Evolutionary conservation across 2,888 invertebrate species (phyloP), one percentile per base, ranked within the genome.

Genomic region (Encarsia formosa): DNA sequence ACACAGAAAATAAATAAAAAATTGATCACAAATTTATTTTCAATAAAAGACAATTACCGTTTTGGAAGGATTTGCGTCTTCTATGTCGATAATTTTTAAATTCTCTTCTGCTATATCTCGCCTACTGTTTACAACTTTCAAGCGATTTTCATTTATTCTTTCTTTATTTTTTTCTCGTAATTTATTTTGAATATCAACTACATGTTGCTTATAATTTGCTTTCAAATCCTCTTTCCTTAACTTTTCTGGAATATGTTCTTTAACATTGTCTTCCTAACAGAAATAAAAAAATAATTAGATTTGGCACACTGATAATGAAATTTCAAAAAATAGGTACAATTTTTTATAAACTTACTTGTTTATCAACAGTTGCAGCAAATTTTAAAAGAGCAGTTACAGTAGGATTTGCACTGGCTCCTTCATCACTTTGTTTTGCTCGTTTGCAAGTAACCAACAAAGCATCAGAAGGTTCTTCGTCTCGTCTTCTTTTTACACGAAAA

Each of bases 371-470:
- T 52, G 84, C 86, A 37, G 85, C 82, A 63, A 88, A 87, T 64
- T 85, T 85, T 11, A 87, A 79, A 31, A 88, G 73, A 2, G 86
- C 80, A 0, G 84, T 81, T 6, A 66, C 18, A n/a, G n/a, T n/a
- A 4, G 68, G 57, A 26, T 19, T 16, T 3, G 43, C 29, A 4
- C 79, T 74, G 58, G 79, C 74, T 51, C 78, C 76, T 43, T 57
- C 55, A 50, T 71, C 68, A 4, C 54, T 49, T 19, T 61, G 59
- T 77, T 85, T 87, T 40, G 78, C 76, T 40, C 81, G 79, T 71
- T 89, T 89, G 61, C 86, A 86, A 61, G 85, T 80, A 38, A 89
- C 76, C 41, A 88, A 78, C 57, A 89, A 75, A 3, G 85, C 82
- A 68, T 85, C 83, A 58, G 82, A 79, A 1, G 88, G 88, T 64